Conservation (phyloP, 2,888 invertebrate genomes). For the Pseudolycoriella hygida region DNA sequence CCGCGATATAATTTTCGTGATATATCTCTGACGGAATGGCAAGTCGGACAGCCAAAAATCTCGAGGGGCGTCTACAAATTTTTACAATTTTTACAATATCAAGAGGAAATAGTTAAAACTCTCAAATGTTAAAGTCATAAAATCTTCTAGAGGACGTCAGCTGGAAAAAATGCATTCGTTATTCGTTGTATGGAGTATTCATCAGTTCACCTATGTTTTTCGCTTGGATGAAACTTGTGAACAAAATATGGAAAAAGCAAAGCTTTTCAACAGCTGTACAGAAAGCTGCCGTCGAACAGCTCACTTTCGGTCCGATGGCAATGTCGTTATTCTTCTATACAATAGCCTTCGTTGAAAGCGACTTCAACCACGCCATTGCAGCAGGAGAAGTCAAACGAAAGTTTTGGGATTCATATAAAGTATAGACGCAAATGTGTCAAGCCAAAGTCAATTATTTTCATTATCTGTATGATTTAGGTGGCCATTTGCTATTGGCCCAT, state of each 20-base stretch:
- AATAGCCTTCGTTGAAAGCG: constrained; percentile 59
- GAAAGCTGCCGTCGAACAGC: constrained; percentile 58
- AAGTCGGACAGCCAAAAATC: too few species aligned
- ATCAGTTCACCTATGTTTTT: constrained; percentile 69
- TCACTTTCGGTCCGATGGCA: constrained; percentile 57
- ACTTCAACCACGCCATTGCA: too few species aligned
- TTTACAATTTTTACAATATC: too few species aligned
- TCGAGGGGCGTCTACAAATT: too few species aligned
- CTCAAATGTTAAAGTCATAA: too few species aligned
- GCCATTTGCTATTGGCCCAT: constrained; percentile 52
- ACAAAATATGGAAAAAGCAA: constrained; percentile 54
- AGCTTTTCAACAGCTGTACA: constrained; percentile 48
- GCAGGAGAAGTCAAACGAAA: not conserved
- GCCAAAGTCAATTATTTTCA: not conserved
- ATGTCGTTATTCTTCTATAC: constrained; percentile 61
- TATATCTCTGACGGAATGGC: too few species aligned
- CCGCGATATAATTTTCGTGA: too few species aligned
- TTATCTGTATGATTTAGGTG: constrained; percentile 23
- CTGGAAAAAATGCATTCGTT: constrained; percentile 50
- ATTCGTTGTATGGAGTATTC: constrained; percentile 60
- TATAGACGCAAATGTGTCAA: constrained; percentile 7
- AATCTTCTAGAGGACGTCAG: constrained; percentile 34
- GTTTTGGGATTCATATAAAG: constrained; percentile 42
- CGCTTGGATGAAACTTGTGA: constrained; percentile 61
- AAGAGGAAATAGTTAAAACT: too few species aligned